Conservation (phyloP, 2,797 vertebrate species). For the Crenuchus spilurus region DNA sequence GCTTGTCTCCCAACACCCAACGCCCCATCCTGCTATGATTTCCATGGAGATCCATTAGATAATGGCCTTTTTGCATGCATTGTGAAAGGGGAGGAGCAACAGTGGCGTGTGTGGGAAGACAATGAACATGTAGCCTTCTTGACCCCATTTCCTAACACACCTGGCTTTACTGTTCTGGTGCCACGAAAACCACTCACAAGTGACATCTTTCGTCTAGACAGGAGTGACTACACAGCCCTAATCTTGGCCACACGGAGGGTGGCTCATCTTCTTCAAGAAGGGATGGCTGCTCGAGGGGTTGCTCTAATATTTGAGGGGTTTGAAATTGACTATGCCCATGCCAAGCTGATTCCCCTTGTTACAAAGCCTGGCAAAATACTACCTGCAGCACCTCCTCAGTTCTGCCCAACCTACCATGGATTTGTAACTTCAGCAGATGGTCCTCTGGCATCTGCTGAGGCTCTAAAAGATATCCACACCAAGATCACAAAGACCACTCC, state of each 20-base stretch:
- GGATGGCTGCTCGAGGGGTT: conserved; percentile 69
- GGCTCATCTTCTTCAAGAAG: conserved; percentile 70
- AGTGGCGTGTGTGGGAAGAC: conserved; percentile 84
- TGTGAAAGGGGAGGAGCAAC: conserved; percentile 77
- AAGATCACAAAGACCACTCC: conserved; percentile 71
- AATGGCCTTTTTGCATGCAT: conserved; percentile 75
- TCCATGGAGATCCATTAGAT: conserved; percentile 66
- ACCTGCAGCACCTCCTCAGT: conserved; percentile 57
- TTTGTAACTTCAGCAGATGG: conserved; percentile 78
- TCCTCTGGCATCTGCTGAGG: conserved; percentile 65
- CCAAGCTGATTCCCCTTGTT: conserved; percentile 76
- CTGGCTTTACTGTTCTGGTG: conserved; percentile 78
- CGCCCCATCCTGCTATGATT: conserved; percentile 73
- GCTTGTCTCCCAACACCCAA: conserved; percentile 71
- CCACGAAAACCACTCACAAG: conserved; percentile 77
- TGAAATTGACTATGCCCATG: conserved; percentile 80
- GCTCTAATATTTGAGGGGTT: conserved; percentile 80
- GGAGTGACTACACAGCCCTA: conserved; percentile 71
- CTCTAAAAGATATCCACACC: conserved; percentile 67
- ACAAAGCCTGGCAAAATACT: conserved; percentile 57
- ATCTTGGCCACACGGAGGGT: conserved; percentile 72
- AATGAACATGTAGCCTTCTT: conserved; percentile 77
- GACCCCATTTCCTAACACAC: conserved; percentile 79
- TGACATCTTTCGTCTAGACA: conserved; percentile 73
- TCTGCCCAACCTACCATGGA: conserved; percentile 72